Conservation (phyloP, 2,888 invertebrate species). For the Exephanes ischioxanthus region DNA sequence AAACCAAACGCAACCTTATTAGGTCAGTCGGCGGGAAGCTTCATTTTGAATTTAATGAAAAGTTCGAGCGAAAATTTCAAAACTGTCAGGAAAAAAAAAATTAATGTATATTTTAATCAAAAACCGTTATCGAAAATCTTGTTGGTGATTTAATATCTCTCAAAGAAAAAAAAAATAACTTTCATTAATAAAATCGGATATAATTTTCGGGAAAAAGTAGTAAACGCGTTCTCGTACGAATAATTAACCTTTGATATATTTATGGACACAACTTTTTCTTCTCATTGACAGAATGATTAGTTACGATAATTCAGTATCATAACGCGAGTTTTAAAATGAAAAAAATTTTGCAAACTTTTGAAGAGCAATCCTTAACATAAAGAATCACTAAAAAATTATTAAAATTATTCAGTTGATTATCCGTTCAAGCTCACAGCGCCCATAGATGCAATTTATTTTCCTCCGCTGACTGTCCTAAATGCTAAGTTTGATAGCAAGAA, state of each 20-base stretch:
- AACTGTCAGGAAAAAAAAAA: not conserved
- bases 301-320: not conserved
- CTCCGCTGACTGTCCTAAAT: constrained; percentile 11
- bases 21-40: not conserved
- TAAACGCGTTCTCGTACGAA: no score
- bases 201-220: no score
- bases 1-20: constrained; percentile 7
- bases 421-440: not conserved
- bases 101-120: no score
- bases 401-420: not conserved
- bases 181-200: no score
- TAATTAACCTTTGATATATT: no score
- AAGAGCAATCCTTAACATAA: not conserved
- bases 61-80: not conserved
- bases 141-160: no score
- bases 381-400: not conserved
- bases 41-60: not conserved
- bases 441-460: not conserved
- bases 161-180: no score
- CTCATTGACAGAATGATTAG: not conserved
- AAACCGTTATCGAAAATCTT: no score
- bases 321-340: not conserved
- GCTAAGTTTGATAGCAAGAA: constrained; percentile 2
- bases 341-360: not conserved
- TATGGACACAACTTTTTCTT: no score